Base-by-base conservation (phyloP, 2,797 vertebrate species). In the Phalloptychus januarius region DNA sequence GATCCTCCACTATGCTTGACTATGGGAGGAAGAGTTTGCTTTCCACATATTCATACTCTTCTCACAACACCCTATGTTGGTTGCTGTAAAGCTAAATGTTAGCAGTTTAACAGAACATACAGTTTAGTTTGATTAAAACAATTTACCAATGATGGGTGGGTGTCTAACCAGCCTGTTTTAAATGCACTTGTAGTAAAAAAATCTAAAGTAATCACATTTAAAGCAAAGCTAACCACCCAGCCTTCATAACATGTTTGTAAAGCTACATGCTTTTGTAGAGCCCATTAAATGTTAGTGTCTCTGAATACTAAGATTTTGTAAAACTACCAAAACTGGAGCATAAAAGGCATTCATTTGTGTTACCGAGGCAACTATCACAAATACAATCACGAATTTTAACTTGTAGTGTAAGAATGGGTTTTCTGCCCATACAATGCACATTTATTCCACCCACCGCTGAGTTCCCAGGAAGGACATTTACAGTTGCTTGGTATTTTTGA, bases 361-460 rank as follows among this genome's bases (percentile, higher is more conserved):
- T 87, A 78, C 93, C 88, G 71, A 2, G 94, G 94, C 61, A 89
- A 94, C 90, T 6, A n/a, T 89, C 83, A 93, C 93, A n/a, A n/a
- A 95, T 94, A 86, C 91, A 89, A 72, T 80, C 82, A 85, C 85
- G 84, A 83, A 81, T 91, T 85, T 79, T 82, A 87, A 76, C 83
- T 84, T 46, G 2, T 80, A 78, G 89, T 91, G 89, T 88, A 92
- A 92, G 89, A 87, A 92, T 85, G 86, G 86, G 86, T 86, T 89
- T 45, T 74, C 89, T 65, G 72, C 86, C 89, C 82, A 85, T 88
- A 79, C 69, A n/a, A 70, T 58, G 85, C 70, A 80, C 84, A 65
- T 85, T 79, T 69, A 71, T 80, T 77, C 86, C 78, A 79, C 87
- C 87, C 77, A 72, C 83, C 84, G 77, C 76, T 58, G 20, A 65